Percentiles rank a stretch among this genome's conserved stretches.
phyloP scores from a whole-genome alignment of 2,888 invertebrate genomes.

The Priocnemis perturbator region DNA sequence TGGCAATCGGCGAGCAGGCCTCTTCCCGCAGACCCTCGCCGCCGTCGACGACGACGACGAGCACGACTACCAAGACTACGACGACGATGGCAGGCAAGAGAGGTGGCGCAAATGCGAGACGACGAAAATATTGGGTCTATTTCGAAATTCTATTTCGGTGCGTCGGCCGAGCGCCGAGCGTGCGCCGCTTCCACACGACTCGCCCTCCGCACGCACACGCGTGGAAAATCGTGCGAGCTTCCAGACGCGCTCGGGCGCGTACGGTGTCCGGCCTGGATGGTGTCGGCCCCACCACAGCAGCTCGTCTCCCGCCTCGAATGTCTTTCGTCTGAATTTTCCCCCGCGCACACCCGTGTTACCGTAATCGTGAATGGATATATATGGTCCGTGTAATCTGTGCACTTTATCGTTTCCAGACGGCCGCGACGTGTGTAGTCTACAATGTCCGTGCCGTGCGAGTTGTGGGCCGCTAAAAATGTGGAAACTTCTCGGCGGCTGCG shows the following conservation, averaged over 20 bases:
- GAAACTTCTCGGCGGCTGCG: neutral
- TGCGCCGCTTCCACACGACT: constrained; percentile 51
- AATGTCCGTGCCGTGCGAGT: no score
- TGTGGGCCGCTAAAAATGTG: no score
- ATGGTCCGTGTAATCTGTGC: no score
- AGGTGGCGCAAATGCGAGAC: constrained; percentile 73
- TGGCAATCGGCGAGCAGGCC: constrained; percentile 34
- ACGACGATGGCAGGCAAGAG: constrained; percentile 52
- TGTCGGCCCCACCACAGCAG: no score
- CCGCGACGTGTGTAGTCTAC: no score
- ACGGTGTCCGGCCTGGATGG: neutral
- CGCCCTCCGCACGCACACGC: constrained; percentile 35
- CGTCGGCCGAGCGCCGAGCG: constrained; percentile 65
- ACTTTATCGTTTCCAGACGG: no score
- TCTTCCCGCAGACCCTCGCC: constrained; percentile 17
- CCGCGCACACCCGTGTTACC: no score
- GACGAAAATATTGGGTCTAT: constrained; percentile 76
- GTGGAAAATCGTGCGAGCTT: constrained; percentile 9
- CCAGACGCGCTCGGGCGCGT: neutral
- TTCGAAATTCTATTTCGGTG: constrained; percentile 75
- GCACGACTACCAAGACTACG: constrained; percentile 42
- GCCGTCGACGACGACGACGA: constrained; percentile 30
- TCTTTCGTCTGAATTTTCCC: no score
- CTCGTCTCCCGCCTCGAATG: no score
- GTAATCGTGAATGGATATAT: no score